Conservation (phyloP, 35 echinoderm and acorn worm species). For the Ptychodera flava region DNA sequence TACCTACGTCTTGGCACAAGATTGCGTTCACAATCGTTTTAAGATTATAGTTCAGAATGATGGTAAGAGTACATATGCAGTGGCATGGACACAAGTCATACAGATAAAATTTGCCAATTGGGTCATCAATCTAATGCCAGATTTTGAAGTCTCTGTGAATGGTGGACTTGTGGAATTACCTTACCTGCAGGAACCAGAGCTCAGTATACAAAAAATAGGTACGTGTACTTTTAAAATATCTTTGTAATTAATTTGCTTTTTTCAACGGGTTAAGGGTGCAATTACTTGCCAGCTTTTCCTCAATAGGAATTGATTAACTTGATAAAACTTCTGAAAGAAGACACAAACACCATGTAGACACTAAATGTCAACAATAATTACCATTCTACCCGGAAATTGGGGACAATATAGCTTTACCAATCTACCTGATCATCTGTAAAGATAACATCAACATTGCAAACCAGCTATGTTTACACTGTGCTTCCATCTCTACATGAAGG, state of each 20-base stretch:
- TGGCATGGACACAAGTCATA: conserved; percentile 75
- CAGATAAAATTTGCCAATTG: conserved; percentile 58
- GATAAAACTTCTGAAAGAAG: too few species aligned
- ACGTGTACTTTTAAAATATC: neutral
- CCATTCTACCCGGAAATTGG: too few species aligned
- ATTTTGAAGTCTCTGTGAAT: conserved; percentile 64
- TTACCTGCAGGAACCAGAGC: conserved; percentile 54
- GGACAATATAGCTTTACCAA: too few species aligned
- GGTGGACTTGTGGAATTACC: conserved; percentile 44
- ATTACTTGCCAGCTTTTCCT: too few species aligned
- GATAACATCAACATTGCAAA: too few species aligned
- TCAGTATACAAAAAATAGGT: conserved; percentile 89
- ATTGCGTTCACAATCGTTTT: conserved; percentile 45
- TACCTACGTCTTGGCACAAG: conserved; percentile 78
- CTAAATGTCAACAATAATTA: too few species aligned
- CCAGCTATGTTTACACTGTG: too few species aligned
- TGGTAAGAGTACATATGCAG: conserved; percentile 80
- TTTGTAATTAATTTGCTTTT: neutral
- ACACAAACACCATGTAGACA: too few species aligned
- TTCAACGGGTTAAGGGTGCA: too few species aligned
- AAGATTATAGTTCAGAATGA: conserved; percentile 78
- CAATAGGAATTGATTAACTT: too few species aligned
- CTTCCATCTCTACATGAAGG: too few species aligned
- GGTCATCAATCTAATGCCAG: conserved; percentile 73
- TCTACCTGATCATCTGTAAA: too few species aligned